Percentiles rank a stretch among this genome's conserved stretches.
phyloP scores from a whole-genome alignment of 1,140 invertebrate genomes.

The Zaprionus kolodkinae region DNA sequence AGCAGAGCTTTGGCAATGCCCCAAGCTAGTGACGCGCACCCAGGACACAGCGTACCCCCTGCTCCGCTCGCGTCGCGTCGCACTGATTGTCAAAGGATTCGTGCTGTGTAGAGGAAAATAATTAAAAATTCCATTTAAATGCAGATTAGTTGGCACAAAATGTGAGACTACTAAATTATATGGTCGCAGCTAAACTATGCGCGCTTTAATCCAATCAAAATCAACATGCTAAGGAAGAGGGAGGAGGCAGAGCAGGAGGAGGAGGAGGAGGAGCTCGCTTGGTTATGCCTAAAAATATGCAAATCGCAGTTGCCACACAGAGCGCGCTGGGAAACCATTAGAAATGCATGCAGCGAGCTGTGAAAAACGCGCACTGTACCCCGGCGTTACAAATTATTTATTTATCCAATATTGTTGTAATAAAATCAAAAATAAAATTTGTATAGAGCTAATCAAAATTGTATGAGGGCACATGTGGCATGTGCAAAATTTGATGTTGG shows the following conservation, averaged over 20 bases:
- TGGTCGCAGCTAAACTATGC: constrained; percentile 46
- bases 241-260: neutral
- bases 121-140: constrained; percentile 83
- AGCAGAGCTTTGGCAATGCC: constrained; percentile 24
- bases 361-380: constrained; percentile 12
- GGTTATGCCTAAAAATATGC: constrained; percentile 69
- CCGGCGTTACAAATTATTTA: constrained; percentile 50
- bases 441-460: constrained; percentile 69
- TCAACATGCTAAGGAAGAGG: constrained; percentile 31
- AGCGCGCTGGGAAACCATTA: constrained; percentile 40
- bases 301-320: constrained; percentile 48
- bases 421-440: constrained; percentile 77
- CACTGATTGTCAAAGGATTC: constrained; percentile 79
- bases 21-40: constrained; percentile 11
- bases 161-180: constrained; percentile 73
- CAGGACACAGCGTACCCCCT: neutral
- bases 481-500: constrained; percentile 29
- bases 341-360: constrained; percentile 63
- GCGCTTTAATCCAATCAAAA: constrained; percentile 64
- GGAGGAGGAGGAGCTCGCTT: constrained; percentile 7
- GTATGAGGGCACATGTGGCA: constrained; percentile 28
- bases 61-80: constrained; percentile 16
- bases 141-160: constrained; percentile 77
- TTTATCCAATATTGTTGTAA: constrained; percentile 64
- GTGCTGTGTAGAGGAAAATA: constrained; percentile 72